Base-by-base conservation (phyloP, 64 coral and sea anemone genomes). In the Montipora capricornis region DNA sequence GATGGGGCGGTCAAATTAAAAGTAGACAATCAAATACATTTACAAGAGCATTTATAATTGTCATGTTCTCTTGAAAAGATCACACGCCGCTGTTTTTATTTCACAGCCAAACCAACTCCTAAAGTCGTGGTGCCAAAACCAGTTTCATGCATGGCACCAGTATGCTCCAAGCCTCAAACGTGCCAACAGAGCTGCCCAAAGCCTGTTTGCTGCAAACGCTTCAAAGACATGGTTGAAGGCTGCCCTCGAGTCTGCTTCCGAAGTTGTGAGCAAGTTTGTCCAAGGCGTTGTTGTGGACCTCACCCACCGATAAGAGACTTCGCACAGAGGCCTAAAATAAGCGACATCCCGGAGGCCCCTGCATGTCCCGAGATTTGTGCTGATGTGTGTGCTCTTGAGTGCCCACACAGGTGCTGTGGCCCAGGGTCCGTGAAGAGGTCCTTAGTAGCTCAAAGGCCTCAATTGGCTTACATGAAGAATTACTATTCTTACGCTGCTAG, bases 301-400 rank as follows among this genome's bases (percentile, higher is more conserved):
- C 95, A 93, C 67, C 77, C 88, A 22, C 70, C 92, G 89, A 5
- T 92, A 20, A 67, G 8, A 15, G 1, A 49, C 49, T 9, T 49
- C 80, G 75, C 50, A 74, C 67, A 81, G 22, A 49, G 84, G 46
- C 68, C 89, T 12, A 93, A 88, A 20, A 62, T 93, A 9, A 85
- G 81, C 20, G 92, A 88, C 74, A 66, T 93, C 60, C 76, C 84
- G 0, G 48, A 80, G 13, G 67, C 49, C 75, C 76, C 74, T 47
- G 11, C 59, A 3, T 98, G 96, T n/a, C 96, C 96, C 60, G 75
- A 71, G 55, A 95, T 98, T n/a, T 98, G 93, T 49, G 82, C 87
- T 16, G 96, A 98, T 60, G 93, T 98, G 15, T 98, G 96, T 74
- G 96, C 96, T 2, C 96, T 97, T 17, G 96, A 97, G 68, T 97